phyloP scores from a whole-genome alignment of 2,888 invertebrate species.

The Diarsia dahlii region DNA sequence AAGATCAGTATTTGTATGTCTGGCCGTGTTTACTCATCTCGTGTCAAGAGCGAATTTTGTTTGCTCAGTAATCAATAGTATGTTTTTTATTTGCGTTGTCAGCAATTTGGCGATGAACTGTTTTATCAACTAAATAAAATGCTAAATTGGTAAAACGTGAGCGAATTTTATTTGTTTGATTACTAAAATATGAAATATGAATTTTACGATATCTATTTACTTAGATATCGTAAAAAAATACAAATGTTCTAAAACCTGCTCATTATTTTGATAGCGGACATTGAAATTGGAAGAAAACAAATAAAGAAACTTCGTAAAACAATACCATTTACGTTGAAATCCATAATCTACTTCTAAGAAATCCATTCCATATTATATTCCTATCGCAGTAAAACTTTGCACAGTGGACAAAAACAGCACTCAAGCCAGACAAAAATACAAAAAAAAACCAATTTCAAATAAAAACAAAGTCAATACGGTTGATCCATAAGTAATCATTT shows the following conservation, averaged over 20 bases:
- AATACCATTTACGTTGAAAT: conserved; percentile 11
- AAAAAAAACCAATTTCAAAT: conserved; percentile 32
- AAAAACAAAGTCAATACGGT: conserved; percentile 52
- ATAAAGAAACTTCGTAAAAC: neutral
- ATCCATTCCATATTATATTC: conserved; percentile 13
- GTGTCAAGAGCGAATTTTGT: conserved; percentile 79
- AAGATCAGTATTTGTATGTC: conserved; percentile 83
- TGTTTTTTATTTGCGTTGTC: conserved; percentile 51
- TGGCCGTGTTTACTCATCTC: conserved; percentile 78
- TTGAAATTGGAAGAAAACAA: neutral
- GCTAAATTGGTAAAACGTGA: conserved; percentile 3
- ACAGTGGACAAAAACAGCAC: conserved; percentile 31
- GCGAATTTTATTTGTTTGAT: conserved; percentile 16
- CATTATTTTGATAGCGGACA: neutral
- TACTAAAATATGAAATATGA: conserved; percentile 11
- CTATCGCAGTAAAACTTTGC: conserved; percentile 3
- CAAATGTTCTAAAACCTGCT: neutral
- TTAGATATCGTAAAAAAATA: neutral
- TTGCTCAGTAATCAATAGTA: conserved; percentile 73
- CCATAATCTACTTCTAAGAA: conserved; percentile 23
- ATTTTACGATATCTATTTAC: too few species aligned
- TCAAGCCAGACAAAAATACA: neutral
- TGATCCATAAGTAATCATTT: conserved; percentile 61
- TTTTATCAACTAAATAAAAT: conserved; percentile 25
- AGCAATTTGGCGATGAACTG: conserved; percentile 32